Percentiles rank a stretch among this genome's conserved stretches.
Conservation (phyloP, 2,888 invertebrate genomes). For the Nowickia ferox region DNA sequence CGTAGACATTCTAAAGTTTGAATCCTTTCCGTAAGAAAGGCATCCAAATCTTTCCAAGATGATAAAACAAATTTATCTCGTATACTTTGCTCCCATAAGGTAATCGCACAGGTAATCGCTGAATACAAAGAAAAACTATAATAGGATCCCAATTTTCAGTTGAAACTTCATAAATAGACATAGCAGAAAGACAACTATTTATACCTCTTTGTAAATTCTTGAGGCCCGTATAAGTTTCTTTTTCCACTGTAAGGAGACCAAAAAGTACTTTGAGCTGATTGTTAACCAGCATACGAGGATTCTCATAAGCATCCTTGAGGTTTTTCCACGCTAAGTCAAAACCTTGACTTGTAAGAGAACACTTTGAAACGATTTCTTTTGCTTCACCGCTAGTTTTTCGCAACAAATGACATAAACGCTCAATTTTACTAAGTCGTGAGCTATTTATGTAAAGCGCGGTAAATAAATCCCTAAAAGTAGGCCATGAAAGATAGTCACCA, state of each 20-base stretch:
- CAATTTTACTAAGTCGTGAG: neutral
- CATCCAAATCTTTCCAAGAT: too few species aligned
- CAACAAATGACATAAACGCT: neutral
- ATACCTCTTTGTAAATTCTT: neutral
- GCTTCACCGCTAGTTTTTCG: neutral
- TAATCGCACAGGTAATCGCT: too few species aligned
- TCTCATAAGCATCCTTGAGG: neutral
- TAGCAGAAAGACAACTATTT: neutral
- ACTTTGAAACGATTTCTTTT: too few species aligned
- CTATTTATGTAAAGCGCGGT: too few species aligned
- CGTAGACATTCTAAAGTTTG: too few species aligned
- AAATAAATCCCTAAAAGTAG: too few species aligned
- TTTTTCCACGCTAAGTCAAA: neutral
- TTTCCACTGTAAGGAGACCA: neutral
- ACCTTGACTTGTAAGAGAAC: neutral
- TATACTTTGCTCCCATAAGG: too few species aligned
- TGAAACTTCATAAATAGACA: constrained; percentile 3
- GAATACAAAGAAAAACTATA: too few species aligned
- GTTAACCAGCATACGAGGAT: constrained; percentile 1
- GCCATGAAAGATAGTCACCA: too few species aligned
- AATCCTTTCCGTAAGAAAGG: too few species aligned
- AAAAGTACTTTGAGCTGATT: constrained; percentile 11
- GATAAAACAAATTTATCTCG: too few species aligned
- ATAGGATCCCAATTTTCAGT: neutral
- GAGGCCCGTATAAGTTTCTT: neutral